Conservation (phyloP, 1,140 invertebrate species). For the Trachymyrmex septentrionalis region DNA sequence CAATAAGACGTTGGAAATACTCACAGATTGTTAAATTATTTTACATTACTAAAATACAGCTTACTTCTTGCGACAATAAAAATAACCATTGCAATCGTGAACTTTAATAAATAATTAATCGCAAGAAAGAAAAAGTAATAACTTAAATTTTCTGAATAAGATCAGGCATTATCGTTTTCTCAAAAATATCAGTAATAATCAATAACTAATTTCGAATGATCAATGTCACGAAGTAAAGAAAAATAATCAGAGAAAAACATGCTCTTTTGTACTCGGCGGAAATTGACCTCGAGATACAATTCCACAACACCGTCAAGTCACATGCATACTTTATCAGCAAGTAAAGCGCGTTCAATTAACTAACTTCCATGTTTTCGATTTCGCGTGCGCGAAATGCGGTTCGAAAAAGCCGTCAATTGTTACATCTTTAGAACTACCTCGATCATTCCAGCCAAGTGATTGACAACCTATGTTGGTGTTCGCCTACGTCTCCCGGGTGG, state of each 20-base stretch:
- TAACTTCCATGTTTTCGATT: not conserved
- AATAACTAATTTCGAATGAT: not conserved
- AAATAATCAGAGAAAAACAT: not conserved
- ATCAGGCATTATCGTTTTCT: not conserved
- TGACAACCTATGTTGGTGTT: not conserved
- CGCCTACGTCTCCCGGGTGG: conserved; percentile 17
- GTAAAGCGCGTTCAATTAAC: conserved; percentile 9
- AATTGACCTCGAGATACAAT: not conserved
- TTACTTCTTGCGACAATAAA: not conserved
- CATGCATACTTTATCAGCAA: not conserved
- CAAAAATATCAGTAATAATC: not conserved
- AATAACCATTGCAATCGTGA: not conserved
- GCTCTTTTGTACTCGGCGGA: not conserved
- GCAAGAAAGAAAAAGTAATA: not conserved
- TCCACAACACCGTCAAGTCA: not conserved
- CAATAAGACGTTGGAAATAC: conserved; percentile 4
- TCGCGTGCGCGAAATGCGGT: conserved; percentile 13
- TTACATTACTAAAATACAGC: conserved; percentile 1
- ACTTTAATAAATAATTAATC: not conserved
- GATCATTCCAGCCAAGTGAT: not conserved
- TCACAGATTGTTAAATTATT: not conserved
- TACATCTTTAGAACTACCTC: conserved; percentile 13
- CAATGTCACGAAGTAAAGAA: not conserved
- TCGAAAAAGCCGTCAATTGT: conserved; percentile 47
- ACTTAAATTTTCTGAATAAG: not conserved